Conservation (phyloP, 2,113 vertebrate genomes). For the Zingel zingel region DNA sequence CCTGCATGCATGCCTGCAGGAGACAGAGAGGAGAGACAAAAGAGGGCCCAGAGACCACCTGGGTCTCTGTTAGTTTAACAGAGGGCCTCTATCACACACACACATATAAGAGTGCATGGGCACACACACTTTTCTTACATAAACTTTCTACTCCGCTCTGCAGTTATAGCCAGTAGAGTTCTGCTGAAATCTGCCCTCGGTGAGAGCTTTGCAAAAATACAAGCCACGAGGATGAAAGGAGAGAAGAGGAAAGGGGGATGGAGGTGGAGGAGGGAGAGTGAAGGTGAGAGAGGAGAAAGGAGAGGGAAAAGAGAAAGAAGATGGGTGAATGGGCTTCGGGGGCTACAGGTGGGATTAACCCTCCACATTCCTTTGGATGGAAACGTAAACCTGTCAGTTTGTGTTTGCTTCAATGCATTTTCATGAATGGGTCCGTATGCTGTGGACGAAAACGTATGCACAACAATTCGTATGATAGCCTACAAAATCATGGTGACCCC, state of each 20-base stretch:
- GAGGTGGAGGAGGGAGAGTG: neutral
- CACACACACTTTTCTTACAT: slow-evolving; percentile 23
- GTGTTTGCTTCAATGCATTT: neutral
- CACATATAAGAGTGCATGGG: neutral
- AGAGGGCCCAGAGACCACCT: slow-evolving; percentile 69
- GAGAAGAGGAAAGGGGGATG: neutral
- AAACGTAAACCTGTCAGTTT: neutral
- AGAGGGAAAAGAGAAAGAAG: slow-evolving; percentile 4
- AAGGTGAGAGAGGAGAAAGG: slow-evolving; percentile 16
- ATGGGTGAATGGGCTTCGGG: neutral
- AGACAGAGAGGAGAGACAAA: slow-evolving; percentile 67
- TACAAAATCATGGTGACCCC: too few relatives aligned
- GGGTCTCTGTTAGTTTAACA: slow-evolving; percentile 80
- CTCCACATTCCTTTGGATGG: slow-evolving; percentile 23
- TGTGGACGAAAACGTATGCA: too few relatives aligned
- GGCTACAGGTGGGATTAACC: slow-evolving; percentile 45
- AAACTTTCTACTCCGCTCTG: slow-evolving; percentile 28
- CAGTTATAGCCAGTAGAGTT: slow-evolving; percentile 8
- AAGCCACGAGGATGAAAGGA: neutral
- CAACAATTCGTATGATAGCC: too few relatives aligned
- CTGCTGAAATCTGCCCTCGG: neutral
- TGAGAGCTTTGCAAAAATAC: neutral
- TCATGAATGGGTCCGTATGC: too few relatives aligned
- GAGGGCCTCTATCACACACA: slow-evolving; percentile 76
- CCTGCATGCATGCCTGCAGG: slow-evolving; percentile 76